These are phyloP conservation scores for Diplosoma virens DNA, from an alignment of 23 tunicate species.

Conservation along the genomic window DNA sequence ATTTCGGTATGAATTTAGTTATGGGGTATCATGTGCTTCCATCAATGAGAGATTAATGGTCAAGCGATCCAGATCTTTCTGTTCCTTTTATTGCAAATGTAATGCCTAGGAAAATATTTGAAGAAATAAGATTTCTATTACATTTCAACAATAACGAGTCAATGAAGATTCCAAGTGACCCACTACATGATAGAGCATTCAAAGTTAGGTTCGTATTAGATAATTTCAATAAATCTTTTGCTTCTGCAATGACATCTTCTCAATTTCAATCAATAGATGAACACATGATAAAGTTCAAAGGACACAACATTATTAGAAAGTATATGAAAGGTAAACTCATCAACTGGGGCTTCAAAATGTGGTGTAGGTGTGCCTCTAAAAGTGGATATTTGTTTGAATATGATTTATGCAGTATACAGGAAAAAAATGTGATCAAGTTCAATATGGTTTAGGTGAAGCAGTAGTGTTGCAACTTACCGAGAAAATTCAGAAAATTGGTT, in stretches of 20 bases:
- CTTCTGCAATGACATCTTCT: background rate
- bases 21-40: slow-evolving; percentile 17
- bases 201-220: background rate
- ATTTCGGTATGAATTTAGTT: slow-evolving; percentile 4
- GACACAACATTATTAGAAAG: background rate
- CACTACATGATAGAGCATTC: background rate
- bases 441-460: slow-evolving; percentile 4
- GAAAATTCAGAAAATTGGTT: background rate
- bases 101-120: slow-evolving; percentile 13
- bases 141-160: slow-evolving; percentile 10
- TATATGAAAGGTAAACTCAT: slow-evolving; percentile 15
- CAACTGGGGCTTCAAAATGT: slow-evolving; percentile 19
- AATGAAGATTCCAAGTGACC: background rate
- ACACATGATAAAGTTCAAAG: slow-evolving; percentile 18
- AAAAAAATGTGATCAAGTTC: background rate
- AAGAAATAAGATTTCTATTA: background rate
- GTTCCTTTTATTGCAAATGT: background rate
- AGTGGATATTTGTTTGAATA: slow-evolving; percentile 5
- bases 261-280: slow-evolving; percentile 8
- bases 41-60: slow-evolving; percentile 9
- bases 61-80: background rate
- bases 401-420: slow-evolving; percentile 8
- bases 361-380: slow-evolving; percentile 10
- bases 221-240: background rate
- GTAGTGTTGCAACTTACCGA: slow-evolving; percentile 13